Evolutionary conservation across 35 echinoderm and acorn worm species (phyloP), one percentile per base, ranked within the genome.

Genomic region (Amphiura filiformis): DNA sequence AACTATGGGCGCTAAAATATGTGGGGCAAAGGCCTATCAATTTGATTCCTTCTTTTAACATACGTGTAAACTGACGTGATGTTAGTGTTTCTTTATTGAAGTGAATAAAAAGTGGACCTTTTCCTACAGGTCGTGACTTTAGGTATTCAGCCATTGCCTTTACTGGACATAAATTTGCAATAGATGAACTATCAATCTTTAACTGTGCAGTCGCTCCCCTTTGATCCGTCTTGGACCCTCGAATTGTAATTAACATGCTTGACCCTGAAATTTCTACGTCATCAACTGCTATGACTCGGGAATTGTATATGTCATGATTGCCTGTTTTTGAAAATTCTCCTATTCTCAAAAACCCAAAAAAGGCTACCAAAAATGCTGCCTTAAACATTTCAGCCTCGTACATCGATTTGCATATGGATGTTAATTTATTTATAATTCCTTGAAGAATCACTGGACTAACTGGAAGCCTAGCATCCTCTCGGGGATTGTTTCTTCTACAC

Each of bases 321-420:
- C 34, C 20, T 39, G 15, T 81, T 20, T 36, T 26, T 20, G 79
- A 20, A 41, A 81, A 81, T 41, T 81, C 79, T 20, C 79, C 34
- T 31, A 80, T 13, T 30, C 78, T 80, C 33, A 78, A 22, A 80
- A 80, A 15, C 34, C 78, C 78, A 37, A 37, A 80, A 39, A 80
- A 37, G 36, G 78, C 78, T 0, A 80, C 13, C 33, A 80, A 37
- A 33, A 80, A 80, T 13, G 78, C 78, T 80, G 78, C 36, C 33
- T 80, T 38, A 39, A 39, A 38, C 18, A 80, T 18, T 18, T 2
- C 28, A 13, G 61, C 28, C 28, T 70, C 61, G 28, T 70, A 70
- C 7, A 3, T n/a, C 4, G 61, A 70, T 13, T 2, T 11, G 28
- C 61, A 70, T 70, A 70, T 26, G 7, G 61, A 70, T 2, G 15